Evolutionary conservation across 2,888 invertebrate species (phyloP).

Genomic region (Tuberolachnus salignus): DNA sequence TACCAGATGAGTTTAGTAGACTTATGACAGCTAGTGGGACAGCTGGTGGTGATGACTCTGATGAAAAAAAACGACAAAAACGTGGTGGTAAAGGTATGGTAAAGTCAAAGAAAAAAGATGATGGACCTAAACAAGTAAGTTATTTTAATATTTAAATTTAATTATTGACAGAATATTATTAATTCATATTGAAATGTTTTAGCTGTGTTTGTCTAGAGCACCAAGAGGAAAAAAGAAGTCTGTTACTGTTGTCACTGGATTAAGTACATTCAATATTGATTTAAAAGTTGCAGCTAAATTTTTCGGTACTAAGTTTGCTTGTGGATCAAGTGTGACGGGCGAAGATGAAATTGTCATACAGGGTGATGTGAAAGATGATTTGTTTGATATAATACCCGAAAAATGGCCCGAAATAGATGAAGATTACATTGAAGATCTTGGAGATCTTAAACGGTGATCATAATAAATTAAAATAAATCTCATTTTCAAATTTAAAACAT

Average conservation of each 20-base stretch:
- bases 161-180: slow-evolving; percentile 20
- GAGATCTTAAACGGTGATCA: slow-evolving; percentile 85
- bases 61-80: slow-evolving; percentile 95
- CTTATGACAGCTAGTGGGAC: slow-evolving; percentile 71
- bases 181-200: slow-evolving; percentile 26
- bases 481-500: slow-evolving; percentile 14
- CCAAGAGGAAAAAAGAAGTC: slow-evolving; percentile 98
- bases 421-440: slow-evolving; percentile 89
- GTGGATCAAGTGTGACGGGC: slow-evolving; percentile 98
- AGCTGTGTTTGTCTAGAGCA: slow-evolving; percentile 75
- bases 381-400: slow-evolving; percentile 96
- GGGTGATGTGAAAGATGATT: slow-evolving; percentile 97
- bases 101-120: slow-evolving; percentile 93
- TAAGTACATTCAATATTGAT: slow-evolving; percentile 95
- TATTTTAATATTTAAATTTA: background rate
- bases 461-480: slow-evolving; percentile 60
- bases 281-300: slow-evolving; percentile 97
- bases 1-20: slow-evolving; percentile 92
- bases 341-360: slow-evolving; percentile 99
- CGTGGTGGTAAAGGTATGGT: slow-evolving; percentile 95
- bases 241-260: slow-evolving; percentile 94
- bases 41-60: slow-evolving; percentile 75
- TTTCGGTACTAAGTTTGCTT: slow-evolving; percentile 96
- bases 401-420: slow-evolving; percentile 98
- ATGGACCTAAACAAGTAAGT: slow-evolving; percentile 79